These are phyloP conservation scores for Natrix natrix DNA, from an alignment of 2,797 vertebrate genomes.

Conservation along the genomic window DNA sequence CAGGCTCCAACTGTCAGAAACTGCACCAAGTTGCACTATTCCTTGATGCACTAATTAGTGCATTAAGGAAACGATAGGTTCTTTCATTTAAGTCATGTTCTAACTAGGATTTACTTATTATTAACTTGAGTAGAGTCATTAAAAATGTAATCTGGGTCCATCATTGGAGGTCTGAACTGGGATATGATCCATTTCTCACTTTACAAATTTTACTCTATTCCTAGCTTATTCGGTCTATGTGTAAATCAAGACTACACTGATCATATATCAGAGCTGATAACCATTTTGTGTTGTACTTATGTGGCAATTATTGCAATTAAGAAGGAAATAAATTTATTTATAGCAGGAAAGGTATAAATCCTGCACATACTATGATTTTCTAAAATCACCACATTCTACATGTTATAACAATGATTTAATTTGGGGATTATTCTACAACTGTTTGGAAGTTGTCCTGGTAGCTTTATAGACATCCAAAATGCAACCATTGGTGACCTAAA, in stretches of 20 bases:
- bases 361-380: background rate
- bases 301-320: background rate
- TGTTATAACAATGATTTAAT: background rate
- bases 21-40: background rate
- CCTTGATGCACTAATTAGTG: background rate
- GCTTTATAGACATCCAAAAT: background rate
- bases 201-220: background rate
- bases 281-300: background rate
- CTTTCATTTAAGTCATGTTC: background rate
- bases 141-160: background rate
- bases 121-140: background rate
- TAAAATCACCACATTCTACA: background rate
- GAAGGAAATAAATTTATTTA: background rate
- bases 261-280: background rate
- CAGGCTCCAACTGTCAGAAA: background rate
- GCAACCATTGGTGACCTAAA: background rate
- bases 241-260: background rate
- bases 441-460: background rate
- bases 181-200: background rate
- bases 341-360: background rate
- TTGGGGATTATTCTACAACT: background rate
- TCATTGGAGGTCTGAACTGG: background rate
- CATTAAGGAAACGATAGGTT: background rate
- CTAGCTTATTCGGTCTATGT: background rate
- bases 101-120: background rate